Percentiles rank a stretch among this genome's conserved stretches.
Conservation (phyloP, 2,113 vertebrate genomes). For the Ia io region DNA sequence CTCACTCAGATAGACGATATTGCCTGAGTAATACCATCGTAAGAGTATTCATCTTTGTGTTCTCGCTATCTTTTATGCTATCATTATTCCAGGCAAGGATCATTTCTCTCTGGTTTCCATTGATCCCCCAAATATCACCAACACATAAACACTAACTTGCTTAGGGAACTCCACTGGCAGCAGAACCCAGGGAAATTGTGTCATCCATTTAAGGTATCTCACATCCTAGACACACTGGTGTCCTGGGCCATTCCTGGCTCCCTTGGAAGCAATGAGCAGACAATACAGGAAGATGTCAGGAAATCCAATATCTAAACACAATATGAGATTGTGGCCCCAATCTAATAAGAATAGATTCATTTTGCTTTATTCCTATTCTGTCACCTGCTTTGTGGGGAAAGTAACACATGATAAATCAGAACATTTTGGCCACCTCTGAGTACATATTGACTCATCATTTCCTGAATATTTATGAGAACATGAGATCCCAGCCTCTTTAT, state of each 20-base stretch:
- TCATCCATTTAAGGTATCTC: slow-evolving; percentile 53
- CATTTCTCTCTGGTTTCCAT: slow-evolving; percentile 22
- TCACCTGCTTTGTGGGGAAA: slow-evolving; percentile 63
- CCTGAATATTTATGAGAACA: not conserved
- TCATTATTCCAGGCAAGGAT: slow-evolving; percentile 14
- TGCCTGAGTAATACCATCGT: not conserved
- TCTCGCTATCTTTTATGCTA: slow-evolving; percentile 7
- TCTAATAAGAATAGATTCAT: slow-evolving; percentile 78
- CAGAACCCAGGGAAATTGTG: slow-evolving; percentile 61
- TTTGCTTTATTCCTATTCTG: slow-evolving; percentile 77
- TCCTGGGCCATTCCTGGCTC: slow-evolving; percentile 55
- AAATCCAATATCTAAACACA: slow-evolving; percentile 76
- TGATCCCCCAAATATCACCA: not conserved
- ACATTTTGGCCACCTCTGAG: slow-evolving; percentile 60
- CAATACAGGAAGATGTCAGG: slow-evolving; percentile 66
- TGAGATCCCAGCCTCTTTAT: not conserved
- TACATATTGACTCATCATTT: slow-evolving; percentile 57
- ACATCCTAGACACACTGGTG: slow-evolving; percentile 18
- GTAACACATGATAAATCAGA: slow-evolving; percentile 74
- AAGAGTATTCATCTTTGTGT: slow-evolving; percentile 32
- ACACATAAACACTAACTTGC: slow-evolving; percentile 62
- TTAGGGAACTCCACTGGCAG: slow-evolving; percentile 55
- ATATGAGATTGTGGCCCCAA: slow-evolving; percentile 75
- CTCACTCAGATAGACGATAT: not conserved
- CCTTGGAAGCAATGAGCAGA: slow-evolving; percentile 62